Percentiles rank a stretch among this genome's conserved stretches.
Evolutionary conservation across 2,797 vertebrate species (phyloP).

Genomic region (Intellagama lesueurii): DNA sequence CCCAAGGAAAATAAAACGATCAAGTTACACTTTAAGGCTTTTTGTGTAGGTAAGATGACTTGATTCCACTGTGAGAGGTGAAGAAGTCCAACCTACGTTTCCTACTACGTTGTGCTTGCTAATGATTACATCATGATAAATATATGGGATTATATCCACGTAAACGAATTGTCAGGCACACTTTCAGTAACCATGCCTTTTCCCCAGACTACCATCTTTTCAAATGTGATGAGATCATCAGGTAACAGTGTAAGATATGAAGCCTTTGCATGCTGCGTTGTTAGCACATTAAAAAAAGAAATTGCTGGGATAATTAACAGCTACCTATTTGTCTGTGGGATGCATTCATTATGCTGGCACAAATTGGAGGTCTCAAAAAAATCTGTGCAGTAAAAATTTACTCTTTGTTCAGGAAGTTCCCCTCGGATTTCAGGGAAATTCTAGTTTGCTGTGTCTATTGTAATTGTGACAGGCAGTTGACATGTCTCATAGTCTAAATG

Average conservation of each 20-base stretch:
- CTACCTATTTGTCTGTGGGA: slow-evolving; percentile 85
- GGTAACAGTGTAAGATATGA: slow-evolving; percentile 82
- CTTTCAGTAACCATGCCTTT: slow-evolving; percentile 76
- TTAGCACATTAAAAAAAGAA: slow-evolving; percentile 85
- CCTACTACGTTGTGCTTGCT: slow-evolving; percentile 69
- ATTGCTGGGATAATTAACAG: slow-evolving; percentile 86
- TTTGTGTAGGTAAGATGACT: slow-evolving; percentile 75
- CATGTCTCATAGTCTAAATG: slow-evolving; percentile 86
- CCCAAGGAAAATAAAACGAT: slow-evolving; percentile 79
- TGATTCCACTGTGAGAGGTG: slow-evolving; percentile 68
- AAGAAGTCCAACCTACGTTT: slow-evolving; percentile 69
- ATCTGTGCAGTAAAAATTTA: slow-evolving; percentile 85
- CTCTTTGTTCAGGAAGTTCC: slow-evolving; percentile 86
- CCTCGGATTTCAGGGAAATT: slow-evolving; percentile 85
- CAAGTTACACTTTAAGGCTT: slow-evolving; percentile 79
- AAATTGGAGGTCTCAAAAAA: slow-evolving; percentile 86
- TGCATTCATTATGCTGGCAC: slow-evolving; percentile 83
- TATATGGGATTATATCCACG: slow-evolving; percentile 71
- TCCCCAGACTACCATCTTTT: slow-evolving; percentile 78
- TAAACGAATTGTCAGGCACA: slow-evolving; percentile 75
- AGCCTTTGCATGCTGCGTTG: slow-evolving; percentile 78
- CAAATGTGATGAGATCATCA: slow-evolving; percentile 84
- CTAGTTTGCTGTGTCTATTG: slow-evolving; percentile 85
- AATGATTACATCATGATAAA: slow-evolving; percentile 76
- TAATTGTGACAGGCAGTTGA: slow-evolving; percentile 87